phyloP scores from a whole-genome alignment of 2,888 invertebrate species.

The Cartodere bifasciata region DNA sequence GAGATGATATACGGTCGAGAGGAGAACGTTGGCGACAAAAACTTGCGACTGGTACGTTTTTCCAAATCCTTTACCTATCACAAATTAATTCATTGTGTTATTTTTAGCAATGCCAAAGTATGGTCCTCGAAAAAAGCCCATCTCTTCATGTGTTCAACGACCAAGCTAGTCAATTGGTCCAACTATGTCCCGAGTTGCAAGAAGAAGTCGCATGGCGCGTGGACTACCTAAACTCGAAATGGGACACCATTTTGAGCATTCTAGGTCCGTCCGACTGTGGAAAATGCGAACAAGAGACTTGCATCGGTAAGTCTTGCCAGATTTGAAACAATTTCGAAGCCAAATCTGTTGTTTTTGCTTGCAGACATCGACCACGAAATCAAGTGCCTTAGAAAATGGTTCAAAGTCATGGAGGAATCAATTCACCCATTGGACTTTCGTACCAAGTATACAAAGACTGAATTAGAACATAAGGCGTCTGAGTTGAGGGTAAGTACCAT shows the following conservation, averaged over 20 bases:
- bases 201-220: constrained; percentile 62
- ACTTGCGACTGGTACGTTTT: constrained; percentile 36
- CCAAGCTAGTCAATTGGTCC: constrained; percentile 59
- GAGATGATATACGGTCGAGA: constrained; percentile 65
- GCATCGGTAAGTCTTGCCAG: constrained; percentile 28
- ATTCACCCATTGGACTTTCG: constrained; percentile 62
- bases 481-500: constrained; percentile 70
- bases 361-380: constrained; percentile 66
- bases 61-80: neutral
- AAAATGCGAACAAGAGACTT: constrained; percentile 28
- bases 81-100: constrained; percentile 11
- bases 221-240: constrained; percentile 62
- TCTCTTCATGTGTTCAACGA: constrained; percentile 64
- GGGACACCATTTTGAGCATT: constrained; percentile 62
- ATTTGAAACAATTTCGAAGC: no score
- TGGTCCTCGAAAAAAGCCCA: constrained; percentile 58
- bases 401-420: constrained; percentile 73
- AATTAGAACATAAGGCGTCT: constrained; percentile 62
- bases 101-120: constrained; percentile 60
- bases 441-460: constrained; percentile 55
- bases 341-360: no score
- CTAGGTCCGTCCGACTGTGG: constrained; percentile 46
- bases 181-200: constrained; percentile 45
- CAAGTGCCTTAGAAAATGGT: constrained; percentile 69
- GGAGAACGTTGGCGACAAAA: constrained; percentile 53